Base-by-base conservation (phyloP, 1,140 invertebrate genomes). In the Littorina saxatilis region DNA sequence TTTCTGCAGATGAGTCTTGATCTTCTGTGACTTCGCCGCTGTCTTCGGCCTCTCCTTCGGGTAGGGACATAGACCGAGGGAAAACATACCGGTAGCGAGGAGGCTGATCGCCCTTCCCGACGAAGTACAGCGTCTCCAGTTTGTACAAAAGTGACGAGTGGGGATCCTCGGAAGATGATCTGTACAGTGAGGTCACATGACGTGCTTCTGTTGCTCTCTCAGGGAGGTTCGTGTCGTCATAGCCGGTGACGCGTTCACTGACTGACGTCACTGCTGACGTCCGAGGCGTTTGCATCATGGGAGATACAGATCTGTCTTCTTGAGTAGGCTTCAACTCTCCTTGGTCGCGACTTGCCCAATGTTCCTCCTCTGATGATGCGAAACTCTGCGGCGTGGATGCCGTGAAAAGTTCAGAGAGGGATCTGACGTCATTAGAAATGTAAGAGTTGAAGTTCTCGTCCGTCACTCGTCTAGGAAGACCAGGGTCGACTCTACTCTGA, bases 101-200 rank as follows among this genome's bases (percentile, higher is more conserved):
- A 23, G 55, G 7, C 23, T 58, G 15, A 4, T 58, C 55, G 9
- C 55, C 55, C n/a, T 23, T 58, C 9, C n/a, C 55, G 55, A 58
- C n/a, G 55, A 58, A 58, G 32, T 75, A 75, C 43, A 75, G n/a
- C 20, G 73, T 75, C 27, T 75, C 73, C 73, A 75, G 43, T 15
- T 55, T 75, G 50, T 55, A 75, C 20, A 75, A 23, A 5, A 75
- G 73, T 23, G 73, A 75, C 4, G 43, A 29, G 20, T 75, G 47
- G 9, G 73, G 73, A 43, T 75, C 73, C 32, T 75, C 73, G 3
- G 73, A 52, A 35, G 29, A 52, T 4, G 47, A 5, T 55, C 50
- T 52, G 27, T 55, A 75, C 20, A 75, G 27, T 20, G 73, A 75
- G 20, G 73, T 75, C 73, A 75, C 73, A 23, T 75, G 73, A 23